phyloP scores from a whole-genome alignment of 2,797 vertebrate species.

The Cirrhinus mrigala region DNA sequence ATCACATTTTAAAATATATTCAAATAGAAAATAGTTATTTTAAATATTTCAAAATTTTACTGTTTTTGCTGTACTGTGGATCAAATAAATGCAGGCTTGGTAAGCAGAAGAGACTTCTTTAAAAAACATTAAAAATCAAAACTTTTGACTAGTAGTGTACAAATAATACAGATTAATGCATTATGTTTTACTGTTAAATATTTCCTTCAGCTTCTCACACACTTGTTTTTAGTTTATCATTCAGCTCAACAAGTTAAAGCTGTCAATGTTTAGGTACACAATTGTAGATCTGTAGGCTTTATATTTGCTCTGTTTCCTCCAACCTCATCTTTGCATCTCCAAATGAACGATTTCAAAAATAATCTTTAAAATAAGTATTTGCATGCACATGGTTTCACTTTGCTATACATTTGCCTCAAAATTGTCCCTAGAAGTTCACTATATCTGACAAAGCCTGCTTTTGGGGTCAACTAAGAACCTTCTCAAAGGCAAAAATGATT shows the following conservation, averaged over 20 bases:
- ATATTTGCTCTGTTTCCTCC: neutral
- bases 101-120: too few relatives aligned
- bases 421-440: neutral
- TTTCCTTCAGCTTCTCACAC: neutral
- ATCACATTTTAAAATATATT: too few relatives aligned
- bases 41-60: too few relatives aligned
- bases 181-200: neutral
- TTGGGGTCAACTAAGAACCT: neutral
- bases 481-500: neutral
- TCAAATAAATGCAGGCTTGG: too few relatives aligned
- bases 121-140: too few relatives aligned
- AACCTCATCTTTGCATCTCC: neutral
- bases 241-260: neutral
- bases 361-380: neutral
- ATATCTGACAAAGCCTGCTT: neutral
- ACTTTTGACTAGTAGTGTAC: too few relatives aligned
- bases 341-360: neutral
- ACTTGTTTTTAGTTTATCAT: neutral
- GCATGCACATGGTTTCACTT: neutral
- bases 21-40: too few relatives aligned
- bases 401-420: neutral
- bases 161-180: neutral
- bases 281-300: neutral
- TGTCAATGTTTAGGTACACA: neutral
- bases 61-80: too few relatives aligned